Conservation (phyloP, 2,113 vertebrate genomes). For the Mus spicilegus region DNA sequence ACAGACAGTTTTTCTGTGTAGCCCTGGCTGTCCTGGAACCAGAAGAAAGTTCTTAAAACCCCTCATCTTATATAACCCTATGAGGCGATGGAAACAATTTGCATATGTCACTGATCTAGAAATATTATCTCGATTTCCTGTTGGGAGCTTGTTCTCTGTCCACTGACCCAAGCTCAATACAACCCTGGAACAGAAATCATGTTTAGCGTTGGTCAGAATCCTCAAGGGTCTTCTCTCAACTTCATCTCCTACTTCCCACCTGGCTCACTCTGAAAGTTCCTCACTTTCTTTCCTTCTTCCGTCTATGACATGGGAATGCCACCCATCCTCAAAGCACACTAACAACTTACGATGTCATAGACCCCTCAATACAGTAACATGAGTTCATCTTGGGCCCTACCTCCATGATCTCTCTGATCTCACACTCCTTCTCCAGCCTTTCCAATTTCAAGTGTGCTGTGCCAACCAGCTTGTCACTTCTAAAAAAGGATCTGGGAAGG, state of each 20-base stretch:
- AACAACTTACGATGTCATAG: background rate
- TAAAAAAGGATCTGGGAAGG: constrained; percentile 93
- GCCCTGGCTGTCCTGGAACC: too few species aligned
- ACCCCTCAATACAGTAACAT: background rate
- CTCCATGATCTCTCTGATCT: constrained; percentile 97
- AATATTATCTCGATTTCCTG: background rate
- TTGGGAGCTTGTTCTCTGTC: background rate
- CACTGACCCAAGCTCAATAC: background rate
- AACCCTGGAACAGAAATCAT: background rate
- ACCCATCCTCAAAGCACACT: background rate
- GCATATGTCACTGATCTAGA: background rate
- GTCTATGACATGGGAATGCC: background rate
- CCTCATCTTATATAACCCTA: background rate
- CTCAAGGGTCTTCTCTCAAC: background rate
- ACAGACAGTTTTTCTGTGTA: too few species aligned
- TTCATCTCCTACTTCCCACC: background rate
- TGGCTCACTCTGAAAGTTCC: background rate
- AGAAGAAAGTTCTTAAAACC: background rate
- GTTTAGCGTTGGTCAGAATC: background rate
- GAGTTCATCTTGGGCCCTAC: constrained; percentile 78
- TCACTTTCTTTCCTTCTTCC: background rate
- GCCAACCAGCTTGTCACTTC: constrained; percentile 96
- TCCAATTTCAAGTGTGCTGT: constrained; percentile 95
- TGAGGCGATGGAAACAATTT: background rate
- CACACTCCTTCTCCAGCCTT: constrained; percentile 94